Evolutionary conservation across 2,797 vertebrate species (phyloP), one percentile per base, ranked within the genome.

Genomic region (Ceryle rudis): DNA sequence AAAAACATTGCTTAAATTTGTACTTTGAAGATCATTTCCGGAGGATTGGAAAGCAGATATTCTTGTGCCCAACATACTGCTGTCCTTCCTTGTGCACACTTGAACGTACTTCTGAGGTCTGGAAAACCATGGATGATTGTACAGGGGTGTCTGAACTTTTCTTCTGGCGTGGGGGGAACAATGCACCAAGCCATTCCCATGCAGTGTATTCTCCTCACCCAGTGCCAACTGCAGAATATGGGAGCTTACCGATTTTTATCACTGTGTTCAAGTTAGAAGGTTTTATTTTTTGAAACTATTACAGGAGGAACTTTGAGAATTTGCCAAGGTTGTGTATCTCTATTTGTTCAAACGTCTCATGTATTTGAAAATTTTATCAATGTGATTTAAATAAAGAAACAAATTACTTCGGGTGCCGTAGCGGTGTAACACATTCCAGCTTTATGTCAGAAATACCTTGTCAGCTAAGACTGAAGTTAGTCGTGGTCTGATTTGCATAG

Each of bases 141-240:
- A 25, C 16, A 2, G 2, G 10, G 33, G 13, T 58, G 11, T 74
- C 39, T 37, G 19, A 61, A 21, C 29, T 25, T 31, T 46, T 49
- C 14, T 64, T 55, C 14, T 42, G 57, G n/a, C 8, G 0, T 42
- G 13, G 20, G 8, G 21, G 8, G 2, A 37, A 1, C 0, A 4
- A 21, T 19, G 21, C 3, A 12, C 46, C 22, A 26, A 2, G 46
- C 69, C 4, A 3, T 62, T 33, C 42, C 8, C 9, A 1, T 54
- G 51, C n/a, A 28, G 3, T 10, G 18, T 57, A 6, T 69, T 83
- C 14, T 77, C 4, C 0, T 8, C 28, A 28, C 31, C n/a, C 41
- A 2, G 1, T 82, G 28, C 11, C 7, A 26, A 0, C 0, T 74
- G 46, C 10, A 58, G 47, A 61, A 35, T 55, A 26, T 8, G 23